A percentile compares a stretch with the other conserved stretches of the same genome.
Evolutionary conservation across 1,140 invertebrate genomes (phyloP).

Genomic region (Heliconius congener): DNA sequence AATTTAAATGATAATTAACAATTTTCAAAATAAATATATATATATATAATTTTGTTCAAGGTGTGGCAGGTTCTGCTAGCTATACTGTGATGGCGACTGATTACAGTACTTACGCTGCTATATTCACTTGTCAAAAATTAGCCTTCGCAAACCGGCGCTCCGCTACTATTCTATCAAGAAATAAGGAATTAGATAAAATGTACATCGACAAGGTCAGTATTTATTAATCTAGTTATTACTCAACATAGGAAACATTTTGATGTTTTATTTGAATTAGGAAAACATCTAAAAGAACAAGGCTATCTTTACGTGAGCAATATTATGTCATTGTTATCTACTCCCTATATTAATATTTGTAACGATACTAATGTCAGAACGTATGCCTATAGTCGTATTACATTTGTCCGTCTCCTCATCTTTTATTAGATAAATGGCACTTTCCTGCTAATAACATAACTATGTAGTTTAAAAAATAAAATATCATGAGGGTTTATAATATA

Average conservation of each 20-base stretch:
- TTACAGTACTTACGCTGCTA: slow-evolving; percentile 87
- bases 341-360: background rate
- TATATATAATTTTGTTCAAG: slow-evolving; percentile 72
- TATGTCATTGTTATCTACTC: background rate
- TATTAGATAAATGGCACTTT: slow-evolving; percentile 22
- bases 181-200: slow-evolving; percentile 85
- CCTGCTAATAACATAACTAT: slow-evolving; percentile 6
- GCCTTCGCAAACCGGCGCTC: slow-evolving; percentile 87
- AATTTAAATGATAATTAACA: no score
- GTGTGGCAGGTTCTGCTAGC: slow-evolving; percentile 87
- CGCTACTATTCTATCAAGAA: slow-evolving; percentile 89
- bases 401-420: background rate
- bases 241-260: background rate
- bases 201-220: slow-evolving; percentile 84
- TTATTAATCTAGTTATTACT: background rate
- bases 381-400: background rate
- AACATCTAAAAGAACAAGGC: background rate
- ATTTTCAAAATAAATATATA: no score
- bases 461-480: slow-evolving; percentile 1
- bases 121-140: slow-evolving; percentile 91
- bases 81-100: slow-evolving; percentile 89
- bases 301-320: background rate
- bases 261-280: background rate
- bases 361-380: background rate
- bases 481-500: background rate